phyloP scores from a whole-genome alignment of 2,888 invertebrate species.

The Napeogenes inachia region DNA sequence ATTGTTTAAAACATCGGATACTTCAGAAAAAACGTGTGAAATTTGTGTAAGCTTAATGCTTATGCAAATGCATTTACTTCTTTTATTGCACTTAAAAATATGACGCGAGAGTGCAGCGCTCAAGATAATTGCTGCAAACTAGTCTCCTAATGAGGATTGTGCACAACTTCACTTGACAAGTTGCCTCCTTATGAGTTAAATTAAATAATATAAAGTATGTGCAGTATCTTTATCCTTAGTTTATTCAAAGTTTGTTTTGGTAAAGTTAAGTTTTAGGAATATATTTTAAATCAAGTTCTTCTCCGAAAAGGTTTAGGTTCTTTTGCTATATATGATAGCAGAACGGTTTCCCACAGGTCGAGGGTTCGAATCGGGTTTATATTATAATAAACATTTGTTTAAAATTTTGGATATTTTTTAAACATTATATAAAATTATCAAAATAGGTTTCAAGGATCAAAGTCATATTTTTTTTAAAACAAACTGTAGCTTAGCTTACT shows the following conservation, averaged over 20 bases:
- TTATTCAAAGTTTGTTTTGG: conserved; percentile 23
- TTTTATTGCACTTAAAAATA: conserved; percentile 42
- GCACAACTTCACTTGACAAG: conserved; percentile 36
- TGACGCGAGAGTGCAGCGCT: conserved; percentile 59
- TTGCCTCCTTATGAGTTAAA: conserved; percentile 30
- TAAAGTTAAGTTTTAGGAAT: conserved; percentile 34
- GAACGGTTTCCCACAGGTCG: no score
- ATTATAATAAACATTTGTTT: no score
- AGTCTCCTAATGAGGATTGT: conserved; percentile 59
- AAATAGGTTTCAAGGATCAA: no score
- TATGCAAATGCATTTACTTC: conserved; percentile 3
- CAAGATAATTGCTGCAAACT: conserved; percentile 67
- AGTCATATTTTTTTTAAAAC: no score
- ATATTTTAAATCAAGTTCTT: conserved; percentile 17
- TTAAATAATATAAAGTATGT: conserved; percentile 35
- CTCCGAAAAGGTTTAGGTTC: no score
- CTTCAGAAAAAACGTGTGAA: not conserved
- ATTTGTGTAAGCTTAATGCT: not conserved
- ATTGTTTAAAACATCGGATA: not conserved
- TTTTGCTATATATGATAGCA: no score
- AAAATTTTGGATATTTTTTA: no score
- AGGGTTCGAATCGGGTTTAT: no score
- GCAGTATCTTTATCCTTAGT: conserved; percentile 50
- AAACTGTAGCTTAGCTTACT: no score
- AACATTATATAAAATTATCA: no score